phyloP scores from a whole-genome alignment of 2,797 vertebrate species.

The Sternarchorhynchus goeldii region DNA sequence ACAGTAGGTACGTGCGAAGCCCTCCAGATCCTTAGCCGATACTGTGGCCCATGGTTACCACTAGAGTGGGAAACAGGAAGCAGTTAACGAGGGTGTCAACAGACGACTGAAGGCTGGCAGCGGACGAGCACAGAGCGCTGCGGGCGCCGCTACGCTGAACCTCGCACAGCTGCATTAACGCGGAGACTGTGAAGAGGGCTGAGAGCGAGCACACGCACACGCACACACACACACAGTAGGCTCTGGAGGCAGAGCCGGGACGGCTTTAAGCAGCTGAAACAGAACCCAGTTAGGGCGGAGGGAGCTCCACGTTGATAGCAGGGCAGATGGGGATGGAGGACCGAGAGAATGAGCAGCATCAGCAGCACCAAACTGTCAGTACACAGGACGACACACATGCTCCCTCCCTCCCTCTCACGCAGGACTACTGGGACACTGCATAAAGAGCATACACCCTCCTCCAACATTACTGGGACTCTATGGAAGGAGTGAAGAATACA shows the following conservation, averaged over 20 bases:
- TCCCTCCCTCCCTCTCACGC: no score
- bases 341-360: slow-evolving; percentile 12
- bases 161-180: slow-evolving; percentile 25
- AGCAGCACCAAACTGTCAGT: slow-evolving; percentile 22
- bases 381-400: background rate
- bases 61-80: slow-evolving; percentile 62
- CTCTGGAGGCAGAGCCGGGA: background rate
- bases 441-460: no score
- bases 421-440: no score
- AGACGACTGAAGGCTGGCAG: background rate
- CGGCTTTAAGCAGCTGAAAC: slow-evolving; percentile 58
- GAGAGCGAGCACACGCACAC: no score
- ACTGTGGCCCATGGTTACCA: slow-evolving; percentile 75
- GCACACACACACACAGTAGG: background rate
- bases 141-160: background rate
- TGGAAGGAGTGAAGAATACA: no score
- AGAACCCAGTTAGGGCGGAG: slow-evolving; percentile 54
- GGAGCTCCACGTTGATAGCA: slow-evolving; percentile 38
- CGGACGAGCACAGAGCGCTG: background rate
- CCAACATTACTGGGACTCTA: no score
- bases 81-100: slow-evolving; percentile 24
- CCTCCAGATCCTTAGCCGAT: slow-evolving; percentile 70
- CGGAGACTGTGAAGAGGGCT: slow-evolving; percentile 19
- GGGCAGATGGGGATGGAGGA: slow-evolving; percentile 4
- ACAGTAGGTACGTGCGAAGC: slow-evolving; percentile 68